These are phyloP conservation scores for Acanthurus tractus DNA, from an alignment of 2,797 vertebrate species.

Conservation along the genomic window DNA sequence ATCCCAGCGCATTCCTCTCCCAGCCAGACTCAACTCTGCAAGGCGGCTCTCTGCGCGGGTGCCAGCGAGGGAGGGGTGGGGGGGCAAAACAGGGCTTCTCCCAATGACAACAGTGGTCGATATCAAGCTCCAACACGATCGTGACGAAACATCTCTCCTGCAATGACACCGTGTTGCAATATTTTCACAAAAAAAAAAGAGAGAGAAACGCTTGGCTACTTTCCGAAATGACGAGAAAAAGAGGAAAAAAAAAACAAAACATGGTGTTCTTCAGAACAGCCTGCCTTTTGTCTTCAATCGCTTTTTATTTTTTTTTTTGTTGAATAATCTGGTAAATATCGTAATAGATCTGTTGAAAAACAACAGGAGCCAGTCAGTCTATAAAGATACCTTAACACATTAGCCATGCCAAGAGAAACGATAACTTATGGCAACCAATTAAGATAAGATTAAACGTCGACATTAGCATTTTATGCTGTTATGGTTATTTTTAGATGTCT, in stretches of 20 bases:
- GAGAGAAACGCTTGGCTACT: neutral
- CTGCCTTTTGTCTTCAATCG: no score
- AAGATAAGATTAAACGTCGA: neutral
- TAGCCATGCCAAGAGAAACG: neutral
- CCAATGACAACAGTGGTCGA: slow-evolving; percentile 84
- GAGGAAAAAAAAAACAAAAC: rapidly evolving
- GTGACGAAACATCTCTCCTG: slow-evolving; percentile 66
- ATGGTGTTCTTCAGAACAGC: neutral
- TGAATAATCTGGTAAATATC: neutral
- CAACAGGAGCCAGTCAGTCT: neutral
- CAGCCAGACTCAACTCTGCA: slow-evolving; percentile 80
- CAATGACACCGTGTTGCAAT: slow-evolving; percentile 59
- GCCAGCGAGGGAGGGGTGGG: slow-evolving; percentile 81
- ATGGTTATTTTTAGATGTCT: neutral
- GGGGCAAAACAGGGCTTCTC: slow-evolving; percentile 76
- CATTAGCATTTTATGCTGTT: neutral
- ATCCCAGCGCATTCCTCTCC: slow-evolving; percentile 86
- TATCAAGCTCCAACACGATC: slow-evolving; percentile 73
- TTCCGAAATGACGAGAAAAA: slow-evolving; percentile 14
- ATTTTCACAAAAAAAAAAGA: slow-evolving; percentile 34
- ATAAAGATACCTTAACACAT: neutral
- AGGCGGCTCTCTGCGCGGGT: slow-evolving; percentile 79
- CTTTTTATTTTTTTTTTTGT: neutral
- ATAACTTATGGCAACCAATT: neutral
- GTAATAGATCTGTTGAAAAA: neutral